These are phyloP conservation scores for Hippasteria phrygiana DNA, from an alignment of 53 echinoderm and acorn worm genomes.

Conservation along the genomic window DNA sequence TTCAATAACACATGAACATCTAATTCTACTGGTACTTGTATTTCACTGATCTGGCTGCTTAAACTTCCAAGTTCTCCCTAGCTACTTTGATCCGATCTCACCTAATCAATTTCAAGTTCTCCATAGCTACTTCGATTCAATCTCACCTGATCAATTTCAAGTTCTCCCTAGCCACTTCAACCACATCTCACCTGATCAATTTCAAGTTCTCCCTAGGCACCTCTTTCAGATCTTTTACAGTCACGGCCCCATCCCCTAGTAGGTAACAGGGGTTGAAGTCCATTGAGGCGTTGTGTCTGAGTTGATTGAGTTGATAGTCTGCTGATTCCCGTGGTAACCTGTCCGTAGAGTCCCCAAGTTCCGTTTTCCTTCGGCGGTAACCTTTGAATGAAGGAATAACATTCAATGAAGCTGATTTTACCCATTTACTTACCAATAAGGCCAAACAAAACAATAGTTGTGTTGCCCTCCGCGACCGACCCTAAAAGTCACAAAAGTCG, in stretches of 20 bases:
- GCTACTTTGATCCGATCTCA: too few species aligned
- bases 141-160: conserved; percentile 76
- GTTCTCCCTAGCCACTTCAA: conserved; percentile 73
- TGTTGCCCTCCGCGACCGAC: too few species aligned
- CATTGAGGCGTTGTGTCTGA: conserved; percentile 71
- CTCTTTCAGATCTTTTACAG: conserved; percentile 76
- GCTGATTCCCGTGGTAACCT: conserved; percentile 55
- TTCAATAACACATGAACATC: too few species aligned
- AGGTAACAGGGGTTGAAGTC: conserved; percentile 83
- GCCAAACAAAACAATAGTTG: neutral
- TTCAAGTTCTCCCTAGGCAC: conserved; percentile 74
- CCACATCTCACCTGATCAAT: conserved; percentile 87
- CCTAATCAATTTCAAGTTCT: neutral
- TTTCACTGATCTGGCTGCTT: too few species aligned
- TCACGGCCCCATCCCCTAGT: conserved; percentile 65
- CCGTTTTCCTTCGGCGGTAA: conserved; percentile 53
- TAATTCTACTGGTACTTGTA: too few species aligned
- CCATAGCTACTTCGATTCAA: neutral
- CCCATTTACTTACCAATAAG: neutral
- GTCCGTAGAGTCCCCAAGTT: conserved; percentile 39
- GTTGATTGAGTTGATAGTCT: conserved; percentile 73
- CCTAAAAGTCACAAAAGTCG: too few species aligned
- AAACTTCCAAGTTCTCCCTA: neutral
- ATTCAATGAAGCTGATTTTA: neutral
- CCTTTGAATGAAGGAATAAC: conserved; percentile 13